These are phyloP conservation scores for Hyperoplus immaculatus DNA, from an alignment of 2,797 vertebrate genomes.

Conservation along the genomic window DNA sequence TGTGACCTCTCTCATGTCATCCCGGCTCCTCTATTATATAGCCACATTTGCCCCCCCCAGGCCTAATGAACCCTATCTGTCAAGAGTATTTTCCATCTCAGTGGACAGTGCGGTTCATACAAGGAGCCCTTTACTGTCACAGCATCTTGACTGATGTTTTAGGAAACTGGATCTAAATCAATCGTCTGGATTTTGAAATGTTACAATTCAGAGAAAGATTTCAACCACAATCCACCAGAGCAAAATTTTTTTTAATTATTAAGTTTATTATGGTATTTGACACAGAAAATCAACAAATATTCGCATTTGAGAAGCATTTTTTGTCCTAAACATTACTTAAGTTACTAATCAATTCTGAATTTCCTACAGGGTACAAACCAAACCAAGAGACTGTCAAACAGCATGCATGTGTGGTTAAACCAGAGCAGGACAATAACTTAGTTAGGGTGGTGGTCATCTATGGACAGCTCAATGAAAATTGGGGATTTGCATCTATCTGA, in stretches of 20 bases:
- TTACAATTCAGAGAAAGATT: background rate
- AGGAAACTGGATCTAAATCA: background rate
- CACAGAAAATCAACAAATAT: background rate
- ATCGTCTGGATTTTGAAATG: background rate
- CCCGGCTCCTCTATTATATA: constrained; percentile 8
- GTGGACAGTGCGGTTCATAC: background rate
- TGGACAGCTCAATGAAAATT: background rate
- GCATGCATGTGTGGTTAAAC: background rate
- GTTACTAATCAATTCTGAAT: background rate
- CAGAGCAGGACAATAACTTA: background rate
- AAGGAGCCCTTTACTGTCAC: background rate
- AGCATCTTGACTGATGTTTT: background rate
- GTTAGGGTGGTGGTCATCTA: background rate
- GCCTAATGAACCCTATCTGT: background rate
- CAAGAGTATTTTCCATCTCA: background rate
- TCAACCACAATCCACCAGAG: too few species aligned
- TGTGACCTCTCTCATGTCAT: constrained; percentile 50
- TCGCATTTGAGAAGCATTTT: background rate
- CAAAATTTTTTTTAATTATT: background rate
- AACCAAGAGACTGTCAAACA: constrained; percentile 5
- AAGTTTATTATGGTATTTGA: background rate
- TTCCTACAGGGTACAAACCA: background rate
- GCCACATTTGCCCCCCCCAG: constrained; percentile 7
- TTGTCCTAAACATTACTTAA: background rate
- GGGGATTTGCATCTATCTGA: background rate